Evolutionary conservation across 2,888 invertebrate species (phyloP).

Genomic region (Platycheirus rosarum): DNA sequence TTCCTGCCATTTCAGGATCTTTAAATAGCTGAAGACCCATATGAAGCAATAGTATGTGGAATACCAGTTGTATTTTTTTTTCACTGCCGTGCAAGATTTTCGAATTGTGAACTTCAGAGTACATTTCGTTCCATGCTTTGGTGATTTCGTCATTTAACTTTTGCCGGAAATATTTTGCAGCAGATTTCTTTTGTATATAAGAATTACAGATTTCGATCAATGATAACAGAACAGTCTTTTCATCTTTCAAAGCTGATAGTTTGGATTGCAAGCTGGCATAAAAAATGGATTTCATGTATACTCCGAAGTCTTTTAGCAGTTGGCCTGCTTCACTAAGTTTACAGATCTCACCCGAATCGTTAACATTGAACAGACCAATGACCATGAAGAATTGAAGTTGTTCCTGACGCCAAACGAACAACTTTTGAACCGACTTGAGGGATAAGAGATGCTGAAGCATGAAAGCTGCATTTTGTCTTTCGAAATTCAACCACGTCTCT

Average conservation of each 20-base stretch:
- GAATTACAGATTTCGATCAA: constrained; percentile 85
- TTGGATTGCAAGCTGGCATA: constrained; percentile 88
- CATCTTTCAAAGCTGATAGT: constrained; percentile 86
- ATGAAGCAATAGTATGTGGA: constrained; percentile 88
- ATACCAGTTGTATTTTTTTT: constrained; percentile 85
- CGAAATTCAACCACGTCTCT: constrained; percentile 87
- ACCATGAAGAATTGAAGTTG: constrained; percentile 87
- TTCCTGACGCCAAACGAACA: constrained; percentile 85
- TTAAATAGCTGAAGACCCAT: constrained; percentile 89
- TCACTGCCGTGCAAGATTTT: constrained; percentile 74
- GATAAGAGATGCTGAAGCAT: constrained; percentile 83
- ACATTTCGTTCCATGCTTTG: constrained; percentile 86
- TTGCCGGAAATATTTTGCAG: constrained; percentile 84
- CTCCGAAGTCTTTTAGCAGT: constrained; percentile 84
- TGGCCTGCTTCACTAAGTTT: constrained; percentile 79
- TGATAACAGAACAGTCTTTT: constrained; percentile 85
- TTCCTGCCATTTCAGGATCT: constrained; percentile 87
- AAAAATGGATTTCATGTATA: constrained; percentile 87
- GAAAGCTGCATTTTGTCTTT: constrained; percentile 87
- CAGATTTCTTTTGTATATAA: constrained; percentile 83
- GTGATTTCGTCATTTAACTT: constrained; percentile 84
- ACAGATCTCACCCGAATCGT: constrained; percentile 80
- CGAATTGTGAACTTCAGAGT: constrained; percentile 77
- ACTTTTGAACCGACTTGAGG: constrained; percentile 80
- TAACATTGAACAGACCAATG: constrained; percentile 86